phyloP scores from a whole-genome alignment of 92 coral and sea anemone genomes.

The Epizoanthus rinbou region DNA sequence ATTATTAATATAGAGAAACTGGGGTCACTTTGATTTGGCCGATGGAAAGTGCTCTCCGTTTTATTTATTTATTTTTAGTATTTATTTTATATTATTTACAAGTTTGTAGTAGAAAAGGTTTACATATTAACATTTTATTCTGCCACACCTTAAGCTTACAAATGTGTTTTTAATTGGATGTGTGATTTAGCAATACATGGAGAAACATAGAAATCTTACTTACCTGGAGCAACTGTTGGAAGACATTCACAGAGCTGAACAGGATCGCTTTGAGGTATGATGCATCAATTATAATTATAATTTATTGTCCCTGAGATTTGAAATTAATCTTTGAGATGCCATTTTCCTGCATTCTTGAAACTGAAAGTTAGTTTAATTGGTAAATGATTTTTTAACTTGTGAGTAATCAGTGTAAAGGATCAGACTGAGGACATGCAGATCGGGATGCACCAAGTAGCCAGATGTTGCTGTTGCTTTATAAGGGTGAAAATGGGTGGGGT shows the following conservation, averaged over 20 bases:
- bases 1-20: no score
- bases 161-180: no score
- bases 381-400: background rate
- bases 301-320: background rate
- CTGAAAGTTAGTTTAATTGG: background rate
- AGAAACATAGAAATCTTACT: constrained; percentile 90
- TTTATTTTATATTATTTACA: no score
- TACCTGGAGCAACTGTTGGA: constrained; percentile 94
- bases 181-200: constrained; percentile 80
- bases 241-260: constrained; percentile 95
- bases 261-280: constrained; percentile 89
- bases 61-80: no score
- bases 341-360: background rate
- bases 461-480: no score
- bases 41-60: no score
- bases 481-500: no score
- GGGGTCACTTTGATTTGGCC: no score
- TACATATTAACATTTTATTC: no score
- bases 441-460: no score
- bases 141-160: background rate
- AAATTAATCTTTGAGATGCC: background rate
- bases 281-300: background rate
- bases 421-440: no score
- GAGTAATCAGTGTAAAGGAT: background rate
- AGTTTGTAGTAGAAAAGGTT: no score